Percentiles rank a stretch among this genome's conserved stretches.
Conservation (phyloP, 2,888 invertebrate species). For the Cancer borealis region DNA sequence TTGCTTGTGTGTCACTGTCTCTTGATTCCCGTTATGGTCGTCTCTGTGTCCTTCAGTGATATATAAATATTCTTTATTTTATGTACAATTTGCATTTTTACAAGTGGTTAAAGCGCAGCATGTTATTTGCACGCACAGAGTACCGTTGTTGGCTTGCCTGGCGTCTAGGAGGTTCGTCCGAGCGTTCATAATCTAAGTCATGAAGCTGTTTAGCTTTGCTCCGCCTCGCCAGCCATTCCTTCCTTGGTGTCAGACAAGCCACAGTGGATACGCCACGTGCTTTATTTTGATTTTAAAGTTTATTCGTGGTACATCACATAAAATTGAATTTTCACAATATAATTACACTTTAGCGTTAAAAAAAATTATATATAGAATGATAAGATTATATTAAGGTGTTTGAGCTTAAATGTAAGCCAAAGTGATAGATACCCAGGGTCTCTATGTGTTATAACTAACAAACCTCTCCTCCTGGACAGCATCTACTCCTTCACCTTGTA, state of each 20-base stretch:
- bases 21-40: conserved; percentile 71
- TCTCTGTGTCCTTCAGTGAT: conserved; percentile 72
- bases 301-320: conserved; percentile 66
- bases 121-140: conserved; percentile 70
- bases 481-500: conserved; percentile 56
- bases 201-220: not conserved
- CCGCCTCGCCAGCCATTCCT: not conserved
- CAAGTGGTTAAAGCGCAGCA: conserved; percentile 73
- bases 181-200: not conserved
- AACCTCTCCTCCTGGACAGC: conserved; percentile 67
- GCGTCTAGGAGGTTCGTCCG: not conserved
- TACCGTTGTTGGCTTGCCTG: conserved; percentile 65
- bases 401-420: conserved; percentile 63
- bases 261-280: conserved; percentile 58
- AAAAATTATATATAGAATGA: conserved; percentile 58
- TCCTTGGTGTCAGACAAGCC: conserved; percentile 54
- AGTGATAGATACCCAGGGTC: conserved; percentile 54
- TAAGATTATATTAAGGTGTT: conserved; percentile 59
- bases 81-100: conserved; percentile 70
- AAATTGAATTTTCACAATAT: conserved; percentile 48
- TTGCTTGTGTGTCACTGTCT: conserved; percentile 71
- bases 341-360: conserved; percentile 51
- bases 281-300: conserved; percentile 62
- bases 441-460: conserved; percentile 61
- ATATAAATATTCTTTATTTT: conserved; percentile 69